These are phyloP conservation scores for Lasioglossum vierecki DNA, from an alignment of 2,888 invertebrate species.

Conservation along the genomic window DNA sequence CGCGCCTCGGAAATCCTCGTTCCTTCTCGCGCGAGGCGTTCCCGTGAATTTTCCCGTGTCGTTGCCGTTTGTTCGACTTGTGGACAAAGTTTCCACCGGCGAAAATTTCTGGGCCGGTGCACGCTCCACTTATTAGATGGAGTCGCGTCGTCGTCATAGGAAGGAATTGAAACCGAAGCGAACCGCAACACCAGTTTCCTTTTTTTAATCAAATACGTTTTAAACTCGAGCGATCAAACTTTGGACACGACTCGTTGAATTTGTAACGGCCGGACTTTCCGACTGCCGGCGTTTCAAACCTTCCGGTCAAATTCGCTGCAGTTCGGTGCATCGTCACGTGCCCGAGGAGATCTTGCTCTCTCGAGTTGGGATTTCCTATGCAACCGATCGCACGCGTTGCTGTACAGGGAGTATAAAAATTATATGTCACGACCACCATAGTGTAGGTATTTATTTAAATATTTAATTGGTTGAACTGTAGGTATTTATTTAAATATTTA, in stretches of 20 bases:
- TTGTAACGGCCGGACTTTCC: background rate
- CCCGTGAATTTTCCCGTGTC: background rate
- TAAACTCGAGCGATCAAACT: constrained; percentile 4
- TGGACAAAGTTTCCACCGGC: background rate
- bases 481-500: no score
- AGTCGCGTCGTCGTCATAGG: background rate
- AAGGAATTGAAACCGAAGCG: background rate
- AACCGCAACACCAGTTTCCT: background rate
- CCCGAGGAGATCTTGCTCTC: no score
- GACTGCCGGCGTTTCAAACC: background rate
- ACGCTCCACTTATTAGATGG: background rate
- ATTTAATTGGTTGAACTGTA: no score
- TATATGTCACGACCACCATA: no score
- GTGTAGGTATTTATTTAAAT: no score
- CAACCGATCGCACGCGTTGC: no score
- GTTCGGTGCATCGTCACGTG: no score
- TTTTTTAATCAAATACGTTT: constrained; percentile 5
- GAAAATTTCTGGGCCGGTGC: background rate
- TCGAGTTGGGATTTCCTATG: no score
- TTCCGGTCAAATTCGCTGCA: background rate
- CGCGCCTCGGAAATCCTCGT: background rate
- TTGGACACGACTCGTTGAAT: background rate
- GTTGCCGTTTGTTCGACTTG: background rate
- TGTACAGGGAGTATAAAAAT: no score
- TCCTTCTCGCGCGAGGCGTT: background rate